Conservation (phyloP, 2,797 vertebrate genomes). For the Pangasius sanitwongsei region DNA sequence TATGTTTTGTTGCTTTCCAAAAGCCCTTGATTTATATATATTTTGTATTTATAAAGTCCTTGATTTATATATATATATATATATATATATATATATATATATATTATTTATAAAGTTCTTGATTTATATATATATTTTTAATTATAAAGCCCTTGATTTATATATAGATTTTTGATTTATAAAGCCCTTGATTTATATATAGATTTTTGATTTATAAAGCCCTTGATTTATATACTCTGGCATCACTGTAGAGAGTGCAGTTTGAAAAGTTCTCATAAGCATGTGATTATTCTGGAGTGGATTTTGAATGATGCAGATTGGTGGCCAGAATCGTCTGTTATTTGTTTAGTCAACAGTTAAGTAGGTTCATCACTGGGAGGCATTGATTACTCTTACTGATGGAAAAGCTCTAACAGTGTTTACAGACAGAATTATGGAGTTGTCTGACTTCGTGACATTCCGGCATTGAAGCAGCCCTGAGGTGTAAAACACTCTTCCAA, state of each 20-base stretch:
- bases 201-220: neutral
- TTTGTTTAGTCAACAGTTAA: neutral
- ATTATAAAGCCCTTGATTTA: neutral
- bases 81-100: neutral
- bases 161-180: no score
- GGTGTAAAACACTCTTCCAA: neutral
- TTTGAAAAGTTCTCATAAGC: neutral
- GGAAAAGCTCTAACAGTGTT: neutral
- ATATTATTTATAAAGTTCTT: neutral
- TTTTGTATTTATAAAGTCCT: neutral
- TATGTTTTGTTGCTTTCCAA: neutral
- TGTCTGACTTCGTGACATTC: neutral
- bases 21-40: neutral
- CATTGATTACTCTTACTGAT: conserved; percentile 2
- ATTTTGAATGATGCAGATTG: conserved; percentile 14
- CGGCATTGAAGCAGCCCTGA: neutral
- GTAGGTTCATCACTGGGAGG: neutral
- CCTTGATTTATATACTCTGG: neutral
- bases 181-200: no score
- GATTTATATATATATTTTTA: neutral
- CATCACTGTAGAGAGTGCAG: neutral
- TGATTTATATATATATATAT: neutral
- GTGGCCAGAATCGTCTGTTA: neutral
- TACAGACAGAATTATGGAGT: neutral
- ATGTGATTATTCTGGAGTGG: neutral